Conservation (phyloP, 1,140 invertebrate species). For the Achatina immaculata region DNA sequence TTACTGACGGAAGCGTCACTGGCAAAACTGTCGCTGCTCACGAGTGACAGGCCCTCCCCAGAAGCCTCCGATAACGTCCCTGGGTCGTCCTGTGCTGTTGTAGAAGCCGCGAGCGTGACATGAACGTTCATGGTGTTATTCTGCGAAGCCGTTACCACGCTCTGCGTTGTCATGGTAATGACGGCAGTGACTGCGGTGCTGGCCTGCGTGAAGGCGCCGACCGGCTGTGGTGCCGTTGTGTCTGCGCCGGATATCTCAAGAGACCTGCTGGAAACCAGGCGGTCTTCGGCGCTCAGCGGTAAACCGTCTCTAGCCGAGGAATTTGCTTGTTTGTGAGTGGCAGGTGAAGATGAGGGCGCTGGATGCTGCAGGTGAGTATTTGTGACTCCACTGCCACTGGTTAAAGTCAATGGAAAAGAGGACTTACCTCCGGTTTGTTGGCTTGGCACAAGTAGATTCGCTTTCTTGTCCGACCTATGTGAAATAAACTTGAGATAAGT, state of each 20-base stretch:
- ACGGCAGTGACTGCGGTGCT: not conserved
- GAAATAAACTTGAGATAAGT: too few relatives aligned
- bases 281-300: not conserved
- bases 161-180: not conserved
- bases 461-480: not conserved
- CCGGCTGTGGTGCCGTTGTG: too few relatives aligned
- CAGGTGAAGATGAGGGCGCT: not conserved
- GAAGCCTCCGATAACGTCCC: not conserved
- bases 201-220: not conserved
- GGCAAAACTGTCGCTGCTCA: not conserved
- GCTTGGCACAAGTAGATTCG: not conserved
- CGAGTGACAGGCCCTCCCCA: not conserved
- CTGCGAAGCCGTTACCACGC: not conserved
- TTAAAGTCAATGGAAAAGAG: not conserved
- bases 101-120: not conserved
- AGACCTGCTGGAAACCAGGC: not conserved
- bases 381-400: not conserved
- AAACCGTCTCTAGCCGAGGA: not conserved
- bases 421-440: not conserved
- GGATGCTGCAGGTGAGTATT: not conserved
- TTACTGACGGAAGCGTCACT: not conserved
- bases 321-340: not conserved
- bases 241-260: too few relatives aligned
- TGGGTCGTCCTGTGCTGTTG: not conserved
- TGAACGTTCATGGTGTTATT: not conserved